These are phyloP conservation scores for Scylla paramamosain DNA, from an alignment of 1,140 invertebrate genomes.

Conservation along the genomic window DNA sequence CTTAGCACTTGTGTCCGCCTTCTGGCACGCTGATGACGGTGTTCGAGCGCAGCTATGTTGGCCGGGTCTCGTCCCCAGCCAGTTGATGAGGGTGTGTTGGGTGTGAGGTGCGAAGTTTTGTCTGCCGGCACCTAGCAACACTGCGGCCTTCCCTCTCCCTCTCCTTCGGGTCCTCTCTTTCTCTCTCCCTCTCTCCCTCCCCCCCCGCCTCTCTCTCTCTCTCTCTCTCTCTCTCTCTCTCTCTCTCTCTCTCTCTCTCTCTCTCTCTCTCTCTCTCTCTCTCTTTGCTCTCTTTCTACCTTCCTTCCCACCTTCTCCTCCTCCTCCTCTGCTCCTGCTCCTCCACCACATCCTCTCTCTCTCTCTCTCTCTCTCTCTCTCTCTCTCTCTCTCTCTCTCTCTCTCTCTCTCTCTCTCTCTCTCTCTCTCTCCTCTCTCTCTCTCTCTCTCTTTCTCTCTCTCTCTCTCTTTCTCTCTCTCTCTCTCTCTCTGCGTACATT, in stretches of 20 bases:
- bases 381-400: background rate
- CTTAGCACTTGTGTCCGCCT: background rate
- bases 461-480: slow-evolving; percentile 7
- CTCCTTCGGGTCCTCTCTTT: background rate
- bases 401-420: background rate
- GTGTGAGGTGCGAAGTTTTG: background rate
- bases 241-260: background rate
- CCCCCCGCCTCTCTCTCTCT: background rate
- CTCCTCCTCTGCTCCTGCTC: background rate
- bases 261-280: background rate
- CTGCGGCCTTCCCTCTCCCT: background rate
- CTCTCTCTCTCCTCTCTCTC: background rate
- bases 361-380: background rate
- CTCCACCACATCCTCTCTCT: background rate
- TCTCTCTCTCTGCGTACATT: slow-evolving; percentile 3
- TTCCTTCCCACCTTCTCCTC: background rate
- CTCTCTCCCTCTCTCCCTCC: background rate
- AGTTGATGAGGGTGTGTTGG: background rate
- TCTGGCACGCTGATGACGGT: background rate
- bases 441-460: slow-evolving; percentile 28
- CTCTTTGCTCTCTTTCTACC: background rate
- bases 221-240: background rate
- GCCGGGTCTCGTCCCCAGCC: no score
- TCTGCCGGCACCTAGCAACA: slow-evolving; percentile 9
- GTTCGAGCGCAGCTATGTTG: no score